Evolutionary conservation across 2,888 invertebrate genomes (phyloP).

Genomic region (Cantharis nigra): DNA sequence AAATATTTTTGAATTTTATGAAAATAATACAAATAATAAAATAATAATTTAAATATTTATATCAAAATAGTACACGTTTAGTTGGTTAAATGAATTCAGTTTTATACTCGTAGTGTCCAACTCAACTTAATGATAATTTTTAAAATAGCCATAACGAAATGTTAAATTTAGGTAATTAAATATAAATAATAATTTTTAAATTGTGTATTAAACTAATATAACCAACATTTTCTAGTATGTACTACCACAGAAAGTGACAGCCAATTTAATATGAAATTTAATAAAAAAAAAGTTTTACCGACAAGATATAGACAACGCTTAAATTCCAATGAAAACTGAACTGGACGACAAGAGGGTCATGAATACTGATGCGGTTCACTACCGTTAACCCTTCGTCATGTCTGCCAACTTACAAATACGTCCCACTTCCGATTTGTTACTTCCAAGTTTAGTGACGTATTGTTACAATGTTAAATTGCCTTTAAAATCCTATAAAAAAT

Average conservation of each 20-base stretch:
- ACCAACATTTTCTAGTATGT: no score
- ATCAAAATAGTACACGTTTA: no score
- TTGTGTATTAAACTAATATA: no score
- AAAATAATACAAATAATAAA: no score
- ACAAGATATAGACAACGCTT: conserved; percentile 51
- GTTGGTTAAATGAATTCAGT: no score
- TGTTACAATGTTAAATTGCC: conserved; percentile 32
- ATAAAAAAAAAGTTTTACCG: conserved; percentile 28
- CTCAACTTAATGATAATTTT: no score
- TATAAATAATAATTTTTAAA: no score
- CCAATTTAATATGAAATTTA: background rate
- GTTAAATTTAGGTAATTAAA: no score
- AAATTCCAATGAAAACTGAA: conserved; percentile 45
- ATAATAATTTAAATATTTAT: no score
- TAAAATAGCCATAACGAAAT: no score
- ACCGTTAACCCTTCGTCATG: conserved; percentile 45
- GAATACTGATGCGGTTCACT: conserved; percentile 50
- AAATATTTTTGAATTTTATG: no score
- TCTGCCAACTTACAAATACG: conserved; percentile 43
- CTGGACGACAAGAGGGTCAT: conserved; percentile 47
- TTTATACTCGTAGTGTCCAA: no score
- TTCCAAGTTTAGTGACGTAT: conserved; percentile 42
- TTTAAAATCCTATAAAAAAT: conserved; percentile 1
- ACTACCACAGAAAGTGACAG: background rate
- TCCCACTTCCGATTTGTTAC: conserved; percentile 47